Evolutionary conservation across 2,113 vertebrate species (phyloP).

Genomic region (Ceyx melanurus): DNA sequence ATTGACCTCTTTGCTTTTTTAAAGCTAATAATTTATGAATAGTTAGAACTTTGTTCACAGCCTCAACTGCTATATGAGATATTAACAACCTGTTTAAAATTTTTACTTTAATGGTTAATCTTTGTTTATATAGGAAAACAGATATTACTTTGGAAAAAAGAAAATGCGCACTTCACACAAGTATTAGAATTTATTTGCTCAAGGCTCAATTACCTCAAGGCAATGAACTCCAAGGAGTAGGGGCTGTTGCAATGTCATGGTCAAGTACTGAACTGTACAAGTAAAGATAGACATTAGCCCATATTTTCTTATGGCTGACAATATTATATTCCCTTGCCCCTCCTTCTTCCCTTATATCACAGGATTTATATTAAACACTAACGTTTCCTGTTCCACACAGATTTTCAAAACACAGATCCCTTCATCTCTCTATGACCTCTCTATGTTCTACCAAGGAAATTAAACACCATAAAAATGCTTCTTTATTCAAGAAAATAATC

Average conservation of each 20-base stretch:
- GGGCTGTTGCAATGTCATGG: not conserved
- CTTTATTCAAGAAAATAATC: not conserved
- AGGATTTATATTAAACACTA: not conserved
- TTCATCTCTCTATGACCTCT: not conserved
- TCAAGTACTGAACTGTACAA: not conserved
- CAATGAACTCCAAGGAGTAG: not conserved
- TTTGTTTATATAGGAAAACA: not conserved
- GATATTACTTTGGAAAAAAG: not conserved
- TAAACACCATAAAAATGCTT: not conserved
- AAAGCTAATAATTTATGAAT: not conserved
- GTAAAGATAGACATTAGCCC: not conserved
- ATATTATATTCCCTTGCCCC: not conserved
- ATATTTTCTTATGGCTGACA: not conserved
- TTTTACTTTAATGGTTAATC: not conserved
- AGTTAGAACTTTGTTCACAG: not conserved
- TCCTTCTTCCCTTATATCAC: not conserved
- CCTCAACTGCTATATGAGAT: not conserved
- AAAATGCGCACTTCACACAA: not conserved
- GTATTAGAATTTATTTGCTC: not conserved
- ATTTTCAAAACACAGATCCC: not conserved
- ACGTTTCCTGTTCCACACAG: not conserved
- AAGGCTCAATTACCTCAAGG: not conserved
- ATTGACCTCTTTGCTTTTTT: not conserved
- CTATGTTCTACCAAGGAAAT: conserved; percentile 7
- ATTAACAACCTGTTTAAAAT: not conserved